A percentile compares a stretch with the other conserved stretches of the same genome.
Evolutionary conservation across 2,113 vertebrate genomes (phyloP).

Genomic region (Catagonus wagneri): DNA sequence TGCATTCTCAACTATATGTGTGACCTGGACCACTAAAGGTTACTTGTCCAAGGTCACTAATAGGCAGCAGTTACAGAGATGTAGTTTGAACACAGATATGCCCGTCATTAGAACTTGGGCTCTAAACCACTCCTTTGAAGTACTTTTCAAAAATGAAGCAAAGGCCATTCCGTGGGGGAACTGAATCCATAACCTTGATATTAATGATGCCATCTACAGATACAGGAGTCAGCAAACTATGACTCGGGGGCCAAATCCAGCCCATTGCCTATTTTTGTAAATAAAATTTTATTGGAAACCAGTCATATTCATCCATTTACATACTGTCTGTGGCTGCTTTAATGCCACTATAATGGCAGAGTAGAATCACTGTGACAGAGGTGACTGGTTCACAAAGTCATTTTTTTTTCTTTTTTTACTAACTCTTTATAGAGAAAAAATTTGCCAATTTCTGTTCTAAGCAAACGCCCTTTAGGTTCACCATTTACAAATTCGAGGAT

Average conservation of each 20-base stretch:
- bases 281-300: not conserved
- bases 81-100: not conserved
- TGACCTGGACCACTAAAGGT: not conserved
- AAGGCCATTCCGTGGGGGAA: not conserved
- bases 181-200: not conserved
- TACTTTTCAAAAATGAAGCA: constrained; percentile 47
- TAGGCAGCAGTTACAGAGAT: not conserved
- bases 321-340: not conserved
- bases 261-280: not conserved
- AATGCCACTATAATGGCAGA: not conserved
- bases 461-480: not conserved
- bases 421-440: not conserved
- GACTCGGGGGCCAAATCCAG: not conserved
- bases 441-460: not conserved
- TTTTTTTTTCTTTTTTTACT: not conserved
- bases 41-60: not conserved
- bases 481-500: not conserved
- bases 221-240: not conserved
- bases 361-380: not conserved
- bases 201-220: not conserved
- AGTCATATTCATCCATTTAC: not conserved
- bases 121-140: not conserved
- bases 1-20: not conserved
- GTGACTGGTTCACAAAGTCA: not conserved
- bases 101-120: not conserved